phyloP scores from a whole-genome alignment of 2,113 vertebrate genomes.

The Glaucidium brasilianum region DNA sequence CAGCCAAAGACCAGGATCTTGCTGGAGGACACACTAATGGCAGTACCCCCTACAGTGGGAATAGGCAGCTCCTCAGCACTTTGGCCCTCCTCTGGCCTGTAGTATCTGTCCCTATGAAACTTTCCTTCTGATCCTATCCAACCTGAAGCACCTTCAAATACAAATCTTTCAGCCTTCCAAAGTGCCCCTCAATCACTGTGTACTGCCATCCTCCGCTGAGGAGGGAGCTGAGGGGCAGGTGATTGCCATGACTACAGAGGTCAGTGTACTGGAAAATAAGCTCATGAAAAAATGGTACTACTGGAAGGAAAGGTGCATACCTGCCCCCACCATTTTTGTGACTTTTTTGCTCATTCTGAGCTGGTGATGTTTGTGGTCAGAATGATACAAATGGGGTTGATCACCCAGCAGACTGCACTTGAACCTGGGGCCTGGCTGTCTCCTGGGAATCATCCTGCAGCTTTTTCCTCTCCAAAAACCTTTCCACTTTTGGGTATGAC shows the following conservation, averaged over 20 bases:
- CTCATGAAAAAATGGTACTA: background rate
- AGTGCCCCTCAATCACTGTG: background rate
- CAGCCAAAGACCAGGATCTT: background rate
- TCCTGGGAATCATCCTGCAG: background rate
- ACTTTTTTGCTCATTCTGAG: background rate
- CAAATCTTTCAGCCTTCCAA: background rate
- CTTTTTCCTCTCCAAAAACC: background rate
- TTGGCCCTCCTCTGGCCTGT: background rate
- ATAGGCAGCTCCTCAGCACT: background rate
- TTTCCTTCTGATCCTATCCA: background rate
- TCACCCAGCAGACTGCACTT: background rate
- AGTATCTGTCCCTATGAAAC: background rate
- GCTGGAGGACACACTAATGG: background rate
- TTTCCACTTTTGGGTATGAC: background rate
- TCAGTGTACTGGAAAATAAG: background rate
- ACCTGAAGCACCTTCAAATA: background rate
- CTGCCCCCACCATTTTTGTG: background rate
- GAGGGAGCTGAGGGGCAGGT: background rate
- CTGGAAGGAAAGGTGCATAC: background rate
- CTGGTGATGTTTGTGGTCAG: background rate
- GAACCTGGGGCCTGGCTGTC: background rate
- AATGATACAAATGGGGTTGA: background rate
- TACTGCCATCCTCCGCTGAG: background rate
- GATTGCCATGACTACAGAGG: background rate
- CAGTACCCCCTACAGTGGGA: background rate